phyloP scores from a whole-genome alignment of 1,140 invertebrate species.

The Cheumatopsyche charites region DNA sequence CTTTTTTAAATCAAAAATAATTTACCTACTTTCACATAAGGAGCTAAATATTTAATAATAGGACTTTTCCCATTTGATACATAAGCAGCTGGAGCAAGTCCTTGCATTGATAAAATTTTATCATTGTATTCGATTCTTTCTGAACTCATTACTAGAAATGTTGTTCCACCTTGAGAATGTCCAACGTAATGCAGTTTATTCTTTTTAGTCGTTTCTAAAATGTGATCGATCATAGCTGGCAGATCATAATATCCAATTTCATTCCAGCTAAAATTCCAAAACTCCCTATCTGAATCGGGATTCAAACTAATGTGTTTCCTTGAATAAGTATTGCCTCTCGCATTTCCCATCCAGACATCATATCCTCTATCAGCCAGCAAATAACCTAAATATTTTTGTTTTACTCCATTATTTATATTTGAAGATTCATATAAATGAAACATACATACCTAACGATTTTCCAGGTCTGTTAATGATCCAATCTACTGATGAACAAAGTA shows the following conservation, averaged over 20 bases:
- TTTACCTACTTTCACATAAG: too few species aligned
- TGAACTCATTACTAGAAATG: constrained; percentile 61
- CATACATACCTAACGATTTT: constrained; percentile 64
- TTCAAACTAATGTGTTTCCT: constrained; percentile 62
- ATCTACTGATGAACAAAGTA: constrained; percentile 69
- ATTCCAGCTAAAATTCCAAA: constrained; percentile 71
- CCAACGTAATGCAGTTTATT: constrained; percentile 59
- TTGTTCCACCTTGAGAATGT: constrained; percentile 67
- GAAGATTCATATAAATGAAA: too few species aligned
- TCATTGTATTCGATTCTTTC: constrained; percentile 60
- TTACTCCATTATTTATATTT: too few species aligned
- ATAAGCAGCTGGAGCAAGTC: constrained; percentile 64
- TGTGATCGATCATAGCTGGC: constrained; percentile 66
- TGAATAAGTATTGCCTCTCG: constrained; percentile 72
- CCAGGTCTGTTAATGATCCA: constrained; percentile 69
- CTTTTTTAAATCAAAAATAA: too few species aligned
- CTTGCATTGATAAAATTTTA: constrained; percentile 60
- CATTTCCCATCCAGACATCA: constrained; percentile 80
- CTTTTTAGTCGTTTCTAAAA: constrained; percentile 59
- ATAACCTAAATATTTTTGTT: too few species aligned
- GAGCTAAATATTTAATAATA: constrained; percentile 26
- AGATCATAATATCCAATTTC: constrained; percentile 68
- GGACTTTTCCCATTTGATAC: constrained; percentile 51
- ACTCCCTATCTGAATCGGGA: constrained; percentile 62
- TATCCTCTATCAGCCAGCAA: constrained; percentile 74